Percentiles rank a stretch among this genome's conserved stretches.
phyloP scores from a whole-genome alignment of 1,140 invertebrate genomes.

The Lysiphlebus fabarum region DNA sequence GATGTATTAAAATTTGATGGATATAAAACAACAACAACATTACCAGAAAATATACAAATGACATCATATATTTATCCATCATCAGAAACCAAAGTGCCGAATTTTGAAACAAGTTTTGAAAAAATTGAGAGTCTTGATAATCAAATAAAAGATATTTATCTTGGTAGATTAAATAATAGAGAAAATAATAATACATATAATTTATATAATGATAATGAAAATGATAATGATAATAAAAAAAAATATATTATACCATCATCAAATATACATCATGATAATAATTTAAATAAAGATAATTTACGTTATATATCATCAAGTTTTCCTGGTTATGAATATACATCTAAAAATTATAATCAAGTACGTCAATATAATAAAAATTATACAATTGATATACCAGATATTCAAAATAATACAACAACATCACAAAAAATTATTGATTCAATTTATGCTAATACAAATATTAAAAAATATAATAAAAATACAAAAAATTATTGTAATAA shows the following conservation, averaged over 20 bases:
- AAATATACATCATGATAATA: not conserved
- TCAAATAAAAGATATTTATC: constrained; percentile 25
- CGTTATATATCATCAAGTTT: constrained; percentile 14
- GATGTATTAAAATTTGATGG: constrained; percentile 26
- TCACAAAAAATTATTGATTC: constrained; percentile 39
- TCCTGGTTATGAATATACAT: constrained; percentile 7
- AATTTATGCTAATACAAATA: constrained; percentile 36
- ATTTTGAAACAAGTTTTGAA: constrained; percentile 30
- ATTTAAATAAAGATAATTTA: not conserved
- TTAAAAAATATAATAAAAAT: constrained; percentile 35
- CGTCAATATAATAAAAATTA: constrained; percentile 34
- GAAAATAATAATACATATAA: constrained; percentile 16
- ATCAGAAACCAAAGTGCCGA: constrained; percentile 24
- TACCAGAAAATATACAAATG: constrained; percentile 40
- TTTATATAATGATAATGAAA: constrained; percentile 7
- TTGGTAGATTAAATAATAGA: constrained; percentile 16
- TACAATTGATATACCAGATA: constrained; percentile 22
- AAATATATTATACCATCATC: constrained; percentile 4
- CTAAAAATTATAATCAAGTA: constrained; percentile 19
- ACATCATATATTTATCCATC: constrained; percentile 33
- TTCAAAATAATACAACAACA: constrained; percentile 28
- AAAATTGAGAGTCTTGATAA: constrained; percentile 27
- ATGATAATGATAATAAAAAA: not conserved
- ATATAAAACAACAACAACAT: constrained; percentile 19
- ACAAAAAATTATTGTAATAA: constrained; percentile 34